Evolutionary conservation across 2,888 invertebrate genomes (phyloP), one percentile per base, ranked within the genome.

Genomic region (Orchestes rusci): DNA sequence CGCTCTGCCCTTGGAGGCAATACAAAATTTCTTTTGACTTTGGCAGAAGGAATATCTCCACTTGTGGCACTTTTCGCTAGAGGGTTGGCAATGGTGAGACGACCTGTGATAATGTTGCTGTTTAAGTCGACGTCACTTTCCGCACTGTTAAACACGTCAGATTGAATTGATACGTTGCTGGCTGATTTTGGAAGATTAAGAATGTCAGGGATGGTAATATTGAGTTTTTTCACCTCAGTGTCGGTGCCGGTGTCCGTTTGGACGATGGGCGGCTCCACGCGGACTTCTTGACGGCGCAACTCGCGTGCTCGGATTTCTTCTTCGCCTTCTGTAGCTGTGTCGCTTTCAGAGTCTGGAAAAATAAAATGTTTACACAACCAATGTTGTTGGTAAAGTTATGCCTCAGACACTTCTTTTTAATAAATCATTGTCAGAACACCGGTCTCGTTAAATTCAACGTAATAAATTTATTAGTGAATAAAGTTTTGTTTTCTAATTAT

Each of bases 281-380:
- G 76, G 19, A 82, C 80, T 70, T 82, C 82, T 62, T 79, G 77
- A 53, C 78, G 77, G 23, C 82, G 72, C 52, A 79, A 64, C 59
- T 81, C 82, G 17, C 81, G 72, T 7, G 81, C 82, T 35, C 76
- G 74, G 17, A 79, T 75, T 53, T 82, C 82, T 39, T 77, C 77
- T 66, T 82, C 82, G 7, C 81, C 81, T 65, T 83, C 83, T 1
- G 82, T 82, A 28, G 81, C 80, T n/a, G 82, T 82, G 43, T 80
- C 80, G 49, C 76, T 75, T 50, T 77, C 76, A 53, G 77, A 78
- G 61, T 79, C 82, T 74, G 70, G 63, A 64, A 62, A 37, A 39
- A 28, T 17, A 13, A 19, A 20, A 15, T n/a, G 28, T 34, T 29
- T 13, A 18, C 8, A 13, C 17, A 34, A 30, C 16, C 18, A 8